Percentiles rank a stretch among this genome's conserved stretches.
Conservation (phyloP, 2,797 vertebrate genomes). For the Pteropus rufus region DNA sequence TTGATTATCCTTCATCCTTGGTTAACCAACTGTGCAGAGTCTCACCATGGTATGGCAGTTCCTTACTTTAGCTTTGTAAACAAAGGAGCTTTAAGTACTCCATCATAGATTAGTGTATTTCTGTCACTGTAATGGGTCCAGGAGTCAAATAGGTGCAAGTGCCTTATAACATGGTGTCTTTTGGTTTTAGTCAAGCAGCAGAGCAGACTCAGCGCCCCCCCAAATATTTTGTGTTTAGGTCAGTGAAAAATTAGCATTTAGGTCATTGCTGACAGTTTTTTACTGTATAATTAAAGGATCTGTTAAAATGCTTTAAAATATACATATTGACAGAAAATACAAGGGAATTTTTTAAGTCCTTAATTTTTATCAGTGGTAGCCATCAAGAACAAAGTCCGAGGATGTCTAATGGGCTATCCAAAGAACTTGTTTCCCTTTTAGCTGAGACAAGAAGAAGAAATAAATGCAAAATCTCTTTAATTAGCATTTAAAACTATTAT, state of each 20-base stretch:
- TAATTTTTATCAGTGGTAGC: neutral
- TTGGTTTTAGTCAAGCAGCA: neutral
- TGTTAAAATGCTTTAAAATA: neutral
- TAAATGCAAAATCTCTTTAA: neutral
- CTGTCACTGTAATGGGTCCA: neutral
- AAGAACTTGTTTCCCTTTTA: neutral
- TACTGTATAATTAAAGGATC: neutral
- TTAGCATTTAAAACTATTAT: neutral
- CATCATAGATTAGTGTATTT: neutral
- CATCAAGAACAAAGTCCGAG: neutral
- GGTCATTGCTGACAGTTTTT: neutral
- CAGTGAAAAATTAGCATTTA: neutral
- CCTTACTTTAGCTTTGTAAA: neutral
- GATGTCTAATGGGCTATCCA: neutral
- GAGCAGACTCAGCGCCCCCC: neutral
- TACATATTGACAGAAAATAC: neutral
- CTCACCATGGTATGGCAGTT: neutral
- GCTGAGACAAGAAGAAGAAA: neutral
- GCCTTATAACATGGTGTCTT: neutral
- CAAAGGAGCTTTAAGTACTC: neutral
- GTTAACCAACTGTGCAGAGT: neutral
- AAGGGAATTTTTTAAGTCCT: neutral
- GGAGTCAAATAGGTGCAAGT: neutral
- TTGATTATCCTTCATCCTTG: neutral
- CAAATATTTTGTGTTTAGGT: neutral